Percentiles rank a stretch among this genome's conserved stretches.
These are phyloP conservation scores for Brachionus plicatilis DNA, from an alignment of 1,140 invertebrate species.

Conservation along the genomic window DNA sequence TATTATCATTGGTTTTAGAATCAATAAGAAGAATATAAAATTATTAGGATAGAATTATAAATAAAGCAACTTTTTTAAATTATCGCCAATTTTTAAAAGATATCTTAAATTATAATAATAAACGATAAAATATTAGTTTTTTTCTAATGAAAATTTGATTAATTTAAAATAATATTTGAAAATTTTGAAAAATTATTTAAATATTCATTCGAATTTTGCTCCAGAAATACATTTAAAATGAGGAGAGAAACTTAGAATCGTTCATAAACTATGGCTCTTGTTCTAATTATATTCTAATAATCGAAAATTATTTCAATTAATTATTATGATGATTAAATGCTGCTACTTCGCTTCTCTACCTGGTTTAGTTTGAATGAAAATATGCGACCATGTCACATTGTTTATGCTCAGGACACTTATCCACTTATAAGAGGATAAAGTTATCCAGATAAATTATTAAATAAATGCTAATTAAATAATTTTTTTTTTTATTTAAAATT, in stretches of 20 bases:
- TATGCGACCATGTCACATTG: not conserved
- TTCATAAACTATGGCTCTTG: not conserved
- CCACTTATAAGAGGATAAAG: not conserved
- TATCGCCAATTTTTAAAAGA: not conserved
- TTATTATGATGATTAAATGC: not conserved
- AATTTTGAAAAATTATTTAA: not conserved
- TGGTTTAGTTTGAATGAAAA: not conserved
- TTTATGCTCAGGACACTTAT: not conserved
- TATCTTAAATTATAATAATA: not conserved
- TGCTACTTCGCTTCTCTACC: not conserved
- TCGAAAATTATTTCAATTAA: not conserved
- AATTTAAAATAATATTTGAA: not conserved
- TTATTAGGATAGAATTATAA: not conserved
- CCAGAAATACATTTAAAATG: not conserved
- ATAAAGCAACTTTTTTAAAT: not conserved
- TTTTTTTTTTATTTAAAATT: not conserved
- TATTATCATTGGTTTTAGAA: not conserved
- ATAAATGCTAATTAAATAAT: constrained; percentile 3
- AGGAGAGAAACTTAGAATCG: not conserved
- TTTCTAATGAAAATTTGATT: not conserved
- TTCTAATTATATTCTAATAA: not conserved
- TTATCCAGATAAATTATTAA: not conserved
- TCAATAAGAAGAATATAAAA: not conserved
- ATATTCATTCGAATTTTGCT: not conserved
- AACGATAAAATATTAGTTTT: not conserved